Evolutionary conservation across 2,888 invertebrate species (phyloP).

Genomic region (Mechanitis mazaeus): DNA sequence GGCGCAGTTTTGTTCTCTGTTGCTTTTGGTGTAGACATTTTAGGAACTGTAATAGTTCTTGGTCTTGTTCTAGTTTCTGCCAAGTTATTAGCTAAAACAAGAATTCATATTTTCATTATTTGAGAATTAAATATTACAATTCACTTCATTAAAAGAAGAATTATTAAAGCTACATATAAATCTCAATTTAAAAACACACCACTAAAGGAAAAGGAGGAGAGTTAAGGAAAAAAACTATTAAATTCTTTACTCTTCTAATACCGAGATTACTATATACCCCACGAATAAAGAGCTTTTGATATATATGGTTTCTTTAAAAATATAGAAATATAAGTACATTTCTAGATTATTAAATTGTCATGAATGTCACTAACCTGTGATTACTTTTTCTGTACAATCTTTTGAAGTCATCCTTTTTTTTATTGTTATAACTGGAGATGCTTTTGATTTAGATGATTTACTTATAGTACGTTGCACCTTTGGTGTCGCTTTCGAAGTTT

Average conservation of each 20-base stretch:
- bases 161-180: too few species aligned
- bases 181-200: too few species aligned
- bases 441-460: conserved; percentile 42
- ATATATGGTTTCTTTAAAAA: background rate
- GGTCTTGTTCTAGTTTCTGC: conserved; percentile 25
- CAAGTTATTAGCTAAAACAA: conserved; percentile 38
- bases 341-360: too few species aligned
- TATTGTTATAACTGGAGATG: conserved; percentile 41
- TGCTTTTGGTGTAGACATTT: conserved; percentile 48
- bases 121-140: too few species aligned
- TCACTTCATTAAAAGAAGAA: too few species aligned
- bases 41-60: conserved; percentile 46
- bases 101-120: too few species aligned
- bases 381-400: conserved; percentile 42
- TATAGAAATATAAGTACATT: background rate
- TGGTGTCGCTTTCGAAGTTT: conserved; percentile 46
- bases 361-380: conserved; percentile 31
- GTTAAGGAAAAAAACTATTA: too few species aligned
- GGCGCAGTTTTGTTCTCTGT: conserved; percentile 48
- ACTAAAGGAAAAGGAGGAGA: too few species aligned
- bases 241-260: too few species aligned
- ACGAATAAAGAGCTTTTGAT: too few species aligned
- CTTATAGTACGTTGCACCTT: conserved; percentile 45
- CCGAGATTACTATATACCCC: too few species aligned
- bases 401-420: conserved; percentile 46